These are phyloP conservation scores for Acleris emargana DNA, from an alignment of 2,888 invertebrate species.

Conservation along the genomic window DNA sequence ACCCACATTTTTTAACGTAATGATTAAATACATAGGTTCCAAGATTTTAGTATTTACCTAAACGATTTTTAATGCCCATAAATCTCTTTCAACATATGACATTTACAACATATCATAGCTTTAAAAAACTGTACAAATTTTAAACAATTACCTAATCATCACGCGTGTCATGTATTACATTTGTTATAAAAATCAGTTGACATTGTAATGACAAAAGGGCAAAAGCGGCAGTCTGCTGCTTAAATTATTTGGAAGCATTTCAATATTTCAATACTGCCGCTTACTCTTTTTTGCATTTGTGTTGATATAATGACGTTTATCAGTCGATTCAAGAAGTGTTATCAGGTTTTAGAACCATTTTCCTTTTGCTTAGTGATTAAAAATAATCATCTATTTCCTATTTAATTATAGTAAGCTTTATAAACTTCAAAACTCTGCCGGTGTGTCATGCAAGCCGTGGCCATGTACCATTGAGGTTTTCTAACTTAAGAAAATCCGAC, in stretches of 20 bases:
- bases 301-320: neutral
- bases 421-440: too few species aligned
- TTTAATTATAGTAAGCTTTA: neutral
- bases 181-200: constrained; percentile 4
- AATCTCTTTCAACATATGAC: constrained; percentile 3
- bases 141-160: constrained; percentile 15
- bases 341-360: neutral
- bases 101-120: constrained; percentile 13
- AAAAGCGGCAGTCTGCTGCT: neutral
- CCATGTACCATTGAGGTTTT: too few species aligned
- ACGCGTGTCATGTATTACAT: constrained; percentile 13
- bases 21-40: too few species aligned
- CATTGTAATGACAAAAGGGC: neutral
- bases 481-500: too few species aligned
- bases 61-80: neutral
- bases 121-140: constrained; percentile 14
- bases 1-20: too few species aligned
- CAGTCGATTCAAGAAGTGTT: neutral
- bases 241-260: neutral
- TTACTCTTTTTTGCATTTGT: neutral
- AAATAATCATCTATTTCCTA: neutral
- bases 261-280: neutral
- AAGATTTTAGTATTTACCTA: neutral
- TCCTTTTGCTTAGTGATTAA: neutral
- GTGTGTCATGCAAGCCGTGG: too few species aligned